Conservation (phyloP, 1,140 invertebrate species). For the Formica selysi region DNA sequence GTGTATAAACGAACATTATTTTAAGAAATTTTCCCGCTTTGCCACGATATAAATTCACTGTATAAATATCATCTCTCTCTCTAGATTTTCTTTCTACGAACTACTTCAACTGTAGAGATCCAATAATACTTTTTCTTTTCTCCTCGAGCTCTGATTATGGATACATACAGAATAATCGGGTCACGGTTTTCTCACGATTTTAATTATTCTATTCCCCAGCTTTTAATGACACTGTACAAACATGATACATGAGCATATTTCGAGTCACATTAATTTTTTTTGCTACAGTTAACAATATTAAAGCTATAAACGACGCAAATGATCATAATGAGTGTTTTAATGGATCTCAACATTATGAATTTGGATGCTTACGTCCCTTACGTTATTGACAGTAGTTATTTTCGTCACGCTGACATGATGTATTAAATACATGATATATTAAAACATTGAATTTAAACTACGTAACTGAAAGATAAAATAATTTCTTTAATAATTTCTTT, state of each 20-base stretch:
- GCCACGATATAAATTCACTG: neutral
- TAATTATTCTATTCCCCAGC: conserved; percentile 23
- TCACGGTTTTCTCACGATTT: conserved; percentile 35
- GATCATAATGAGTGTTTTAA: conserved; percentile 7
- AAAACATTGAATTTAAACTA: neutral
- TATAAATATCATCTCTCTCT: neutral
- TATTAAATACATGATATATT: neutral
- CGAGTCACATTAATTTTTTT: conserved; percentile 14
- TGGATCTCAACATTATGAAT: neutral
- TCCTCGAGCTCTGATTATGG: neutral
- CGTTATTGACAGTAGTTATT: neutral
- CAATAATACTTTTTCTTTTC: conserved; percentile 45
- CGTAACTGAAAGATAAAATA: neutral
- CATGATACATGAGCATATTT: neutral
- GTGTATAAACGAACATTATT: conserved; percentile 1
- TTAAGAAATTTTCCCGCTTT: conserved; percentile 1
- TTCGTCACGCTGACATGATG: neutral
- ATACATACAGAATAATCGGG: conserved; percentile 4
- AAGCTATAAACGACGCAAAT: neutral
- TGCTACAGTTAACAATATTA: conserved; percentile 1
- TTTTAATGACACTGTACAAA: conserved; percentile 10
- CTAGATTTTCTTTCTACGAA: neutral
- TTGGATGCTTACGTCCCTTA: neutral
- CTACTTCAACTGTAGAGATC: conserved; percentile 27
- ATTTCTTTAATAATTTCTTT: neutral